Conservation (phyloP, 1,140 invertebrate genomes). For the Trichonephila clavata region DNA sequence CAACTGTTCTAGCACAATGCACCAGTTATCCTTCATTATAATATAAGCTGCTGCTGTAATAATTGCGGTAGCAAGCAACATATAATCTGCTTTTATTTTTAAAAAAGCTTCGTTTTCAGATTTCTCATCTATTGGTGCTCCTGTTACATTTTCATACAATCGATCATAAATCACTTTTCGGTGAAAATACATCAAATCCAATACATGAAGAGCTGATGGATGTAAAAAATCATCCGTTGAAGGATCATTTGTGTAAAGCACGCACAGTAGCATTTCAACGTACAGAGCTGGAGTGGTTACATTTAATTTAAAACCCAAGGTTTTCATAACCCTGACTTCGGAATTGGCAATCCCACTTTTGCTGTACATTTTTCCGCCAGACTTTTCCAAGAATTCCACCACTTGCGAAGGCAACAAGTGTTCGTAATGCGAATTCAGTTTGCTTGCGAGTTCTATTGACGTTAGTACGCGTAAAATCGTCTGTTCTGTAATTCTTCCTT, state of each 20-base stretch:
- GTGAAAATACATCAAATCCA: constrained; percentile 43
- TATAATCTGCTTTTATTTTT: constrained; percentile 63
- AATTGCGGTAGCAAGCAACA: constrained; percentile 34
- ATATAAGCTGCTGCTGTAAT: constrained; percentile 43
- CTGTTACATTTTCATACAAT: constrained; percentile 48
- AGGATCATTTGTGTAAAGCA: constrained; percentile 49
- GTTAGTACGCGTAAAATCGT: constrained; percentile 32
- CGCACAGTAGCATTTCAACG: constrained; percentile 78
- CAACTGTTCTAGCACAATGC: constrained; percentile 45
- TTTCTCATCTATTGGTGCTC: not conserved
- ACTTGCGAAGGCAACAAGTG: constrained; percentile 27
- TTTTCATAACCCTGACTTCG: constrained; percentile 80
- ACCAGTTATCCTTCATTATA: constrained; percentile 51
- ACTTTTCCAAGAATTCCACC: constrained; percentile 15
- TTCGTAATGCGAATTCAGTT: constrained; percentile 58
- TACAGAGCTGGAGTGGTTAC: constrained; percentile 78
- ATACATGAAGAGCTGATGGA: not conserved
- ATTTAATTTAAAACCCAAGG: constrained; percentile 79
- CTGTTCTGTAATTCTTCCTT: constrained; percentile 53
- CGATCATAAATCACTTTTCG: constrained; percentile 34
- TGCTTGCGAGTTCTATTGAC: constrained; percentile 44
- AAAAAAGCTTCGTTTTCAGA: constrained; percentile 38
- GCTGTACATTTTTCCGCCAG: not conserved
- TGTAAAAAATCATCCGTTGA: constrained; percentile 18
- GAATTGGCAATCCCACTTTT: constrained; percentile 80